Evolutionary conservation across 2,113 vertebrate species (phyloP).

Genomic region (Anseranas semipalmata): DNA sequence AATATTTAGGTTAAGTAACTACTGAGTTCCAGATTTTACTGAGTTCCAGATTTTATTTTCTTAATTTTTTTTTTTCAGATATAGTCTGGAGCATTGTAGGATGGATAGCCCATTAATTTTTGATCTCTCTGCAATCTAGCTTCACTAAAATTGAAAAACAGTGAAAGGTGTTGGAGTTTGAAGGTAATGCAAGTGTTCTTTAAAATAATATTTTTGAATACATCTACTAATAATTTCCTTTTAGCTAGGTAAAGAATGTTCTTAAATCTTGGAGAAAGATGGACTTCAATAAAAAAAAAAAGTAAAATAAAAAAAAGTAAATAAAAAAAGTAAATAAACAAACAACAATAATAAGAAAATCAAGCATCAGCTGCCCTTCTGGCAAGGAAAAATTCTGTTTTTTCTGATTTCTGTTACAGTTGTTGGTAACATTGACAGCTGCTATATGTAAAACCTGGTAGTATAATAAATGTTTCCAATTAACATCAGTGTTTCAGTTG

Average conservation of each 20-base stretch:
- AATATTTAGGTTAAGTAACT: not conserved
- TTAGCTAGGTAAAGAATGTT: not conserved
- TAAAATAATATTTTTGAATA: not conserved
- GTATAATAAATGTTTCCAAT: slow-evolving; percentile 64
- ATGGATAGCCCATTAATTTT: not conserved
- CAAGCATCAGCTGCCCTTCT: slow-evolving; percentile 42
- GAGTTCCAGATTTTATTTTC: not conserved
- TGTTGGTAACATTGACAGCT: slow-evolving; percentile 68
- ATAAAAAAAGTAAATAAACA: slow-evolving; percentile 5
- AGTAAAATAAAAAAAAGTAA: too few species aligned
- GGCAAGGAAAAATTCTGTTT: slow-evolving; percentile 46
- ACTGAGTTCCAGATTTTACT: not conserved
- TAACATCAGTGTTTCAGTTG: slow-evolving; percentile 51
- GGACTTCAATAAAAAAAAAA: too few species aligned
- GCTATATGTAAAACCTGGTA: slow-evolving; percentile 60
- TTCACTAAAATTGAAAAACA: not conserved
- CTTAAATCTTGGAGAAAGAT: not conserved
- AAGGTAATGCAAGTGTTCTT: not conserved
- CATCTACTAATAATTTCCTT: not conserved
- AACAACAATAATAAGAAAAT: not conserved
- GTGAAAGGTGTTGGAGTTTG: not conserved
- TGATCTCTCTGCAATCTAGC: not conserved
- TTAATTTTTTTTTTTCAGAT: not conserved
- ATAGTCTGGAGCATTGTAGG: not conserved
- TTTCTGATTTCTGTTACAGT: slow-evolving; percentile 61